phyloP scores from a whole-genome alignment of 2,113 vertebrate genomes.

The Oryctolagus cuniculus region mOryCun1.1 NC_091432.1:230849501-230850000 shows the following conservation, averaged over 20 bases:
- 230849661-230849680: neutral
- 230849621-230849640: neutral
- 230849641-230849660: neutral
- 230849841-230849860: constrained; percentile 39
- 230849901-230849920: neutral
- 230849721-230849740: neutral
- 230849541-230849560: neutral
- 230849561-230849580: neutral
- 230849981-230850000: neutral
- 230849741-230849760: neutral
- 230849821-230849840: neutral
- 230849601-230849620: neutral
- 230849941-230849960: neutral
- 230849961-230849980: neutral
- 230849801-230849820: neutral
- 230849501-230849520: neutral
- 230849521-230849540: neutral
- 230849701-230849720: neutral
- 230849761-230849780: neutral
- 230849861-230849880: neutral
- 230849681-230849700: neutral
- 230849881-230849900: neutral
- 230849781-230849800: neutral
- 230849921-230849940: neutral
- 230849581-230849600: neutral